phyloP scores from a whole-genome alignment of 2,888 invertebrate species.

The Allophyes oxyacanthae region DNA sequence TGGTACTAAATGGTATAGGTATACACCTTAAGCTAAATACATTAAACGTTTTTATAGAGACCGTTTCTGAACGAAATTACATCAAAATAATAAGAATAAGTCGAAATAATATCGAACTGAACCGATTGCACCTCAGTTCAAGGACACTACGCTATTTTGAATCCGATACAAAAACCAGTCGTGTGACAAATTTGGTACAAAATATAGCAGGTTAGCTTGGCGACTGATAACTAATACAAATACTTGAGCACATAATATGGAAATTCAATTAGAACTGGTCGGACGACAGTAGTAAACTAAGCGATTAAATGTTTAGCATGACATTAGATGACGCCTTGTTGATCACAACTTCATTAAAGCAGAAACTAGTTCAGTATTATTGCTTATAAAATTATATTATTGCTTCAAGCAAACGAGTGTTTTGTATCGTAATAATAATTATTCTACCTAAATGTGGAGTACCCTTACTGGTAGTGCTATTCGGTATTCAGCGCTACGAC shows the following conservation, averaged over 20 bases:
- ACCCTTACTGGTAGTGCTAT: no score
- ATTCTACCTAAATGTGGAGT: no score
- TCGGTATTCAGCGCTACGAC: no score
- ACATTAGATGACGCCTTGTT: slow-evolving; percentile 20
- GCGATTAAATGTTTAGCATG: slow-evolving; percentile 14
- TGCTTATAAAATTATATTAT: no score
- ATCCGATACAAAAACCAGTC: slow-evolving; percentile 27
- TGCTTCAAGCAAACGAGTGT: no score
- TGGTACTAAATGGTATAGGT: no score
- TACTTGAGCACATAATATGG: slow-evolving; percentile 31
- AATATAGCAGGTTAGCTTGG: slow-evolving; percentile 20
- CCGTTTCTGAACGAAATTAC: slow-evolving; percentile 1
- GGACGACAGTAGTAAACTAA: slow-evolving; percentile 1
- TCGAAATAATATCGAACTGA: slow-evolving; percentile 4
- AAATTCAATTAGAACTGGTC: slow-evolving; percentile 19
- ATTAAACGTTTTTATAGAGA: not conserved
- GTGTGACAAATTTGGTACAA: slow-evolving; percentile 29
- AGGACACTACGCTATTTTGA: slow-evolving; percentile 22
- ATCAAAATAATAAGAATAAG: not conserved
- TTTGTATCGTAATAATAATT: no score
- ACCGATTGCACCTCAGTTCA: slow-evolving; percentile 21
- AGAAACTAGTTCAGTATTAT: no score
- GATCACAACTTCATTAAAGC: slow-evolving; percentile 2
- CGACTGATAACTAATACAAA: slow-evolving; percentile 19
- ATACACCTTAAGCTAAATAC: not conserved